Evolutionary conservation across 2,888 invertebrate genomes (phyloP).

Genomic region (Flabesymbios commensalis): DNA sequence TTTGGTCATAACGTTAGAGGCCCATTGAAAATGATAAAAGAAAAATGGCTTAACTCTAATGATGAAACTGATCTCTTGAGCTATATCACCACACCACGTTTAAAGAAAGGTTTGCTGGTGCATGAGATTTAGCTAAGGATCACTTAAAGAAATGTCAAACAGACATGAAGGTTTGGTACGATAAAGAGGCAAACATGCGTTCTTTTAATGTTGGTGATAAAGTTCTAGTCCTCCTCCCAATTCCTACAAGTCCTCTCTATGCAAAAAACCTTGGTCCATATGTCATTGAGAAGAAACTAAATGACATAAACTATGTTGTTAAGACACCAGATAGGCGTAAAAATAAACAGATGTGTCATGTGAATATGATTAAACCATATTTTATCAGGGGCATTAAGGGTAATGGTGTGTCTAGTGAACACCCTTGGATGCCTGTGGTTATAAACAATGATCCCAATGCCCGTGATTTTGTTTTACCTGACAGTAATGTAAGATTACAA

Average conservation of each 20-base stretch:
- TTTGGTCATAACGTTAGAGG: slow-evolving; percentile 10
- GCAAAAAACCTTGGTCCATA: background rate
- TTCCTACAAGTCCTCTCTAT: background rate
- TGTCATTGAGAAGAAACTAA: background rate
- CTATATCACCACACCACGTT: background rate
- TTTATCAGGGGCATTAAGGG: no score
- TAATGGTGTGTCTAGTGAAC: no score
- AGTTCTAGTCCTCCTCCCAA: slow-evolving; percentile 3
- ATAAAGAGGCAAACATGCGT: background rate
- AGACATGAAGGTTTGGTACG: background rate
- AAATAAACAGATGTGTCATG: background rate
- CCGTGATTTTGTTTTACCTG: no score
- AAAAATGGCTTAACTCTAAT: background rate
- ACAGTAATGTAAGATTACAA: no score
- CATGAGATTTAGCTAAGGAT: slow-evolving; percentile 1
- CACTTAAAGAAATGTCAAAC: background rate
- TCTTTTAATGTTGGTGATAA: slow-evolving; percentile 1
- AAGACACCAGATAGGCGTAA: background rate
- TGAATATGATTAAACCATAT: slow-evolving; percentile 9
- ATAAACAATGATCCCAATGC: no score
- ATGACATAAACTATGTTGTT: background rate
- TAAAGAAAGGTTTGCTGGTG: background rate
- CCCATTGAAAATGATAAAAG: slow-evolving; percentile 8
- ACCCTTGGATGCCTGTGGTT: no score
- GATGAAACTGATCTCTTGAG: background rate